phyloP scores from a whole-genome alignment of 2,888 invertebrate genomes.

The Ophonus ardosiacus region DNA sequence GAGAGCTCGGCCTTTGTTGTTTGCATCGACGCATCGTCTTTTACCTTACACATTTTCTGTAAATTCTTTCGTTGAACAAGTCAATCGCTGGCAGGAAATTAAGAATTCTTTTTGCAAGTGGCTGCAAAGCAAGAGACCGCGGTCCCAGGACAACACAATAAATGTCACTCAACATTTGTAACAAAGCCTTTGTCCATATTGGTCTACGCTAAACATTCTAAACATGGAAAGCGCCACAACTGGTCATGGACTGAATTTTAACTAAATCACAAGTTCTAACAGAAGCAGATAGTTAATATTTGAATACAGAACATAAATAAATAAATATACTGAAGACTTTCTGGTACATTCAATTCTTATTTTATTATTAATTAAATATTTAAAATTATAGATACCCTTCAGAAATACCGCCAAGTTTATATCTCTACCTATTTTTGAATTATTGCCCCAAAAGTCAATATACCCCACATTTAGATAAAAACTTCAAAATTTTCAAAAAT shows the following conservation, averaged over 20 bases:
- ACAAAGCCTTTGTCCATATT: not conserved
- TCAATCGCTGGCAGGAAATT: slow-evolving; percentile 58
- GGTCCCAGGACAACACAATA: slow-evolving; percentile 33
- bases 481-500: too few species aligned
- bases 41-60: slow-evolving; percentile 56
- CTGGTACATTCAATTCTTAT: too few species aligned
- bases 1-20: slow-evolving; percentile 7
- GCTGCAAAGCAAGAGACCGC: slow-evolving; percentile 1
- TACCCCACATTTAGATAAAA: too few species aligned
- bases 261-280: slow-evolving; percentile 2
- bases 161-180: slow-evolving; percentile 36
- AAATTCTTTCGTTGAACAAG: slow-evolving; percentile 52
- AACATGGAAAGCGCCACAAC: not conserved
- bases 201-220: not conserved
- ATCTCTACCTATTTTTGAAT: too few species aligned
- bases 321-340: too few species aligned
- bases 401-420: too few species aligned
- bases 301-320: too few species aligned
- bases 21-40: slow-evolving; percentile 1
- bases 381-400: too few species aligned
- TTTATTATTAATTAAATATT: too few species aligned
- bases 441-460: too few species aligned
- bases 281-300: not conserved
- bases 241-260: not conserved
- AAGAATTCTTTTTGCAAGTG: slow-evolving; percentile 53